Conservation (phyloP, 2,113 vertebrate species). For the Sula dactylatra region DNA sequence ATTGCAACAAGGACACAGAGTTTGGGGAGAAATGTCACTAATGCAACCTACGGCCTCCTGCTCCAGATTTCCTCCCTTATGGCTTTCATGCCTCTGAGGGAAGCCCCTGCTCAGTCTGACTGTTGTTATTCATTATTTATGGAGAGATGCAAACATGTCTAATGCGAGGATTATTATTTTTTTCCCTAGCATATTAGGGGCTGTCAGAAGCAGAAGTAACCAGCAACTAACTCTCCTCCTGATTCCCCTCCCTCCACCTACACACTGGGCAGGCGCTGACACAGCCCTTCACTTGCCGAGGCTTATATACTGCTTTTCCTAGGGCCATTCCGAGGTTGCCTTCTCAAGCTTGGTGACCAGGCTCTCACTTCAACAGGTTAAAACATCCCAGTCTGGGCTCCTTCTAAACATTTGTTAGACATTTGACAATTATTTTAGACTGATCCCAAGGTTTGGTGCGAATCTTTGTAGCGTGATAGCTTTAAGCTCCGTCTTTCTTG, state of each 20-base stretch:
- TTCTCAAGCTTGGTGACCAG: neutral
- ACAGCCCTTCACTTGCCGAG: neutral
- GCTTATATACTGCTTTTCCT: neutral
- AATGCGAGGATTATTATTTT: neutral
- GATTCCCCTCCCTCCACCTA: neutral
- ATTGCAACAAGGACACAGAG: neutral
- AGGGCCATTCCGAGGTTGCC: neutral
- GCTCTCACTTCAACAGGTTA: neutral
- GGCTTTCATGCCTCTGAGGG: neutral
- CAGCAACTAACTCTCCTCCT: neutral
- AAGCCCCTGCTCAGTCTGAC: neutral
- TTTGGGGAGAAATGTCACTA: neutral
- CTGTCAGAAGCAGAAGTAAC: conserved; percentile 11
- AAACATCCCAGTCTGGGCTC: neutral
- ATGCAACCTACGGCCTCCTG: neutral
- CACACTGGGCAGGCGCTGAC: neutral
- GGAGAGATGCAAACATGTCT: neutral
- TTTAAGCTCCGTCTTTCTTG: neutral
- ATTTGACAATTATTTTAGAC: conserved; percentile 24
- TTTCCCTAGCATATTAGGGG: neutral
- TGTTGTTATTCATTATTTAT: conserved; percentile 7
- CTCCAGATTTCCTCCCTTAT: neutral
- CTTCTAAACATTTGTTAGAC: neutral
- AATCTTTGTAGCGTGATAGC: neutral
- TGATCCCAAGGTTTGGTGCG: neutral